Evolutionary conservation across 23 tunicate genomes (phyloP), one percentile per base, ranked within the genome.

Genomic region (Halocynthia roretzi): DNA sequence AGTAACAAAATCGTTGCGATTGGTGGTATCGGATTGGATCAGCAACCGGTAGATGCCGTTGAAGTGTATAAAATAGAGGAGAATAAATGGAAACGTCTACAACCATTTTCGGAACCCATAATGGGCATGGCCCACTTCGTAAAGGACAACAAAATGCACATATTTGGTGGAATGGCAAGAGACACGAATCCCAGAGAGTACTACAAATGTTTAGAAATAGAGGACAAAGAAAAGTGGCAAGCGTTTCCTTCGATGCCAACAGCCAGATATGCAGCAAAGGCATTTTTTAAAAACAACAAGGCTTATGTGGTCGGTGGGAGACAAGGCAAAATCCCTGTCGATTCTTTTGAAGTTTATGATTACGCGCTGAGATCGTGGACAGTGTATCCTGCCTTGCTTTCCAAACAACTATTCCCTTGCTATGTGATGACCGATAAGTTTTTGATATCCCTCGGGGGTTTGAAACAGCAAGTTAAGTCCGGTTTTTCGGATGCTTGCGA

Each of bases 151-250:
- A 82, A 71, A 56, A 80, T 92, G 49, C 81, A 86, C 82, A 69
- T 92, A 15, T 92, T 92, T 71, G 98, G 98, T 60, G 98, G 98
- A 20, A 92, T 92, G 98, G 98, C 83, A 18, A 62, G 68, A 6
- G 98, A 92, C 68, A 92, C 92, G 20, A 92, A 92, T 71, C 98
- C 98, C 0, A 66, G 98, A 31, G 98, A 92, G 58, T 87, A 86
- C 68, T 86, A 78, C 82, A 92, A 92, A 69, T 83, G 98, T 54
- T 65, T 92, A 20, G 98, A 83, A 6, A 67, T 92, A 51, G 84
- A 80, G 1, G 80, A 84, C n/a, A 52, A 53, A 49, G 98, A 92
- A 68, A 82, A 81, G 68, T 92, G 98, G 98, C 87, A 83, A 74
- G 98, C 98, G 0, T 86, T 86, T 52, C 80, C 86, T 8, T 87